phyloP scores from a whole-genome alignment of 2,797 vertebrate species.

The Gambusia yucatana region DNA sequence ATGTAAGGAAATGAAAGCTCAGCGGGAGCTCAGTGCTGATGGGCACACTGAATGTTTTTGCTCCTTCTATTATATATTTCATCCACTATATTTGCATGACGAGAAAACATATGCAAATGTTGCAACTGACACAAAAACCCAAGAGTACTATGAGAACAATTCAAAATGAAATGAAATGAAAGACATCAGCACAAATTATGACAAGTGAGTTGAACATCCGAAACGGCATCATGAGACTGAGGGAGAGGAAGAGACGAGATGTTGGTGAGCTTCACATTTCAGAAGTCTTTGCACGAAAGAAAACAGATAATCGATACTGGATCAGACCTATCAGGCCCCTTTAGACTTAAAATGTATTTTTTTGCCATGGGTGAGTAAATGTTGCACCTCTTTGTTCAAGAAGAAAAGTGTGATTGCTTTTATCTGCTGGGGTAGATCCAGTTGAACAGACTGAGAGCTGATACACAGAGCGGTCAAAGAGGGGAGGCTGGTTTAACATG shows the following conservation, averaged over 20 bases:
- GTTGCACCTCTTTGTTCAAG: constrained; percentile 29
- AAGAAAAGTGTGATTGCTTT: constrained; percentile 16
- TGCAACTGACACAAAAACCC: constrained; percentile 36
- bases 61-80: not conserved
- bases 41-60: not conserved
- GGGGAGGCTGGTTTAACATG: constrained; percentile 49
- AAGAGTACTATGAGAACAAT: constrained; percentile 46
- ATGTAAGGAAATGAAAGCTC: constrained; percentile 40
- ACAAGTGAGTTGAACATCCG: constrained; percentile 38
- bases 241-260: not conserved
- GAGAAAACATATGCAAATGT: constrained; percentile 49
- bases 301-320: constrained; percentile 41
- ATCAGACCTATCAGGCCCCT: constrained; percentile 41
- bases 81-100: constrained; percentile 37
- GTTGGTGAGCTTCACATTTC: constrained; percentile 10
- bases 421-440: constrained; percentile 35
- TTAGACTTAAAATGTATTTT: constrained; percentile 26
- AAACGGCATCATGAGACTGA: constrained; percentile 12
- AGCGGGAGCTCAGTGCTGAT: constrained; percentile 39
- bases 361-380: constrained; percentile 36
- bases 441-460: constrained; percentile 50
- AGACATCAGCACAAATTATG: constrained; percentile 35
- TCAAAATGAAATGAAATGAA: constrained; percentile 39
- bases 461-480: constrained; percentile 43
- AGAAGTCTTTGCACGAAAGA: constrained; percentile 26